Evolutionary conservation across 2,797 vertebrate species (phyloP).

Genomic region (Takifugu rubripes): DNA sequence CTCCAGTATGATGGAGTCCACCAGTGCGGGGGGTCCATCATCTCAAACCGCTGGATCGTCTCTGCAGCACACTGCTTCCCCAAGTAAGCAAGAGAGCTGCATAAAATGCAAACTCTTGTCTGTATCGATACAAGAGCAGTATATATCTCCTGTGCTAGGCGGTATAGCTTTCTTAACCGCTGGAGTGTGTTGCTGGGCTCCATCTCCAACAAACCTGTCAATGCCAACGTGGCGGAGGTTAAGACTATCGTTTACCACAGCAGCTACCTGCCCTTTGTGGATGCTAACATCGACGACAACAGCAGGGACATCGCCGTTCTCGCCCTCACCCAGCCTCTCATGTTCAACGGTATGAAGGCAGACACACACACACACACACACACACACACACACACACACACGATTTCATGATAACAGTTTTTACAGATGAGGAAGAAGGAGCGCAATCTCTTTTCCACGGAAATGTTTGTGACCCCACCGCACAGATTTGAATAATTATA

Average conservation of each 20-base stretch:
- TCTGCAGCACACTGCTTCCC: conserved; percentile 91
- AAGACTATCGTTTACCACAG: no score
- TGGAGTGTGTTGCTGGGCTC: no score
- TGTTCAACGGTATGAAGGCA: conserved; percentile 77
- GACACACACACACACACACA: not conserved
- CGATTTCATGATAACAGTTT: conserved; percentile 1
- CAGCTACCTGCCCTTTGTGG: no score
- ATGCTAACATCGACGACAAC: conserved; percentile 90
- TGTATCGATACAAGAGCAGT: no score
- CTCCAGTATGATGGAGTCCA: conserved; percentile 86
- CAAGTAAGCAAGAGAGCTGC: no score
- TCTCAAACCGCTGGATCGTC: conserved; percentile 87
- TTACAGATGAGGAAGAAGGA: conserved; percentile 1
- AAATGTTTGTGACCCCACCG: conserved; percentile 29
- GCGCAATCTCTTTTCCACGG: conserved; percentile 26
- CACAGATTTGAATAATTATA: not conserved
- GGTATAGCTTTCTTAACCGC: no score
- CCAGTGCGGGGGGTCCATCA: conserved; percentile 89
- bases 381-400: no score
- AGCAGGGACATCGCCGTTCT: conserved; percentile 89
- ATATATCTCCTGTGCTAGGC: no score
- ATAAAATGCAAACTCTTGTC: no score
- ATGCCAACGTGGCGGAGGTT: no score
- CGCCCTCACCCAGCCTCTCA: conserved; percentile 77
- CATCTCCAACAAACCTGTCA: no score